A percentile compares a stretch with the other conserved stretches of the same genome.
Conservation (phyloP, 2,113 vertebrate genomes). For the Callocephalon fimbriatum region DNA sequence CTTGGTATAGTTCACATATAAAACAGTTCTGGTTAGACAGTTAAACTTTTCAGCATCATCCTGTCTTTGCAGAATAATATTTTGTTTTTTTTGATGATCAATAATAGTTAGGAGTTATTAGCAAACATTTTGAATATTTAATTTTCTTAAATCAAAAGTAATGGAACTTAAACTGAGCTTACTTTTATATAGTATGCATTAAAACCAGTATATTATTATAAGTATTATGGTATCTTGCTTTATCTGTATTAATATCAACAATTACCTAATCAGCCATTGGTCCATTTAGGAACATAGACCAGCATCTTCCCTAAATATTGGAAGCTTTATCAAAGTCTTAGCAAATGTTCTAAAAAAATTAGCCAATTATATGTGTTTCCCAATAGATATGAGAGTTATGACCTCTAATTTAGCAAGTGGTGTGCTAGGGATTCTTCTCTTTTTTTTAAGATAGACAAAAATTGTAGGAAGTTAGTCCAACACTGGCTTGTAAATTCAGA, state of each 20-base stretch:
- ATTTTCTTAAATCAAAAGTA: background rate
- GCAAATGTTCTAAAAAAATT: background rate
- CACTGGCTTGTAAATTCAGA: background rate
- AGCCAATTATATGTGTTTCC: background rate
- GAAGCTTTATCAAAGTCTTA: background rate
- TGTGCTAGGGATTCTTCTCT: background rate
- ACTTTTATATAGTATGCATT: background rate
- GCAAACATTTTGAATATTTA: background rate
- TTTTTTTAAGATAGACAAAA: background rate
- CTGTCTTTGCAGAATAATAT: background rate
- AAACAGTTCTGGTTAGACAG: background rate
- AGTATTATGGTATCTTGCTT: background rate
- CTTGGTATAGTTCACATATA: background rate
- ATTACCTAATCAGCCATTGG: background rate
- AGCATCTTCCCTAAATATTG: background rate
- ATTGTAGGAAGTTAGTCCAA: background rate
- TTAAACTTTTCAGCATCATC: background rate
- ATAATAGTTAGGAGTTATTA: background rate
- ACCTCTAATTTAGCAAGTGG: background rate
- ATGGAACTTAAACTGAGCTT: background rate
- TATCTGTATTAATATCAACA: background rate
- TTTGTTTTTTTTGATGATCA: background rate
- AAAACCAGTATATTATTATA: background rate
- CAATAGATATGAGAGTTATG: background rate
- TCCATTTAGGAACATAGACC: background rate